Conservation (phyloP, 2,113 vertebrate genomes). For the Cynopterus brachyotis region DNA sequence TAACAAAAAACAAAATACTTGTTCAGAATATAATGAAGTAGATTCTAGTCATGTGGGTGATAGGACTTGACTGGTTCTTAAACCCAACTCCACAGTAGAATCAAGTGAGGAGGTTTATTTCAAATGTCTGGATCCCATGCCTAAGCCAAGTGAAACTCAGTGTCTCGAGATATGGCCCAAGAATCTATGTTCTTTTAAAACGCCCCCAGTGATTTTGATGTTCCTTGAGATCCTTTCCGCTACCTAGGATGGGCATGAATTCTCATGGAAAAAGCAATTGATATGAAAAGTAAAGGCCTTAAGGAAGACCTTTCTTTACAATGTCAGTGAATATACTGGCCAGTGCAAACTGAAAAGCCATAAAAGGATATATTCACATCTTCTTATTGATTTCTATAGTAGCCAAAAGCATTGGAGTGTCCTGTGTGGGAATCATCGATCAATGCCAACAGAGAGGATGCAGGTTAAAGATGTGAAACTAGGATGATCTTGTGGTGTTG, state of each 20-base stretch:
- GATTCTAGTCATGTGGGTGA: background rate
- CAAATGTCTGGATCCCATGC: background rate
- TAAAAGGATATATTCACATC: background rate
- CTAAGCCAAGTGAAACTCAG: background rate
- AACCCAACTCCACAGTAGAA: background rate
- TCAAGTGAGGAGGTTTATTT: background rate
- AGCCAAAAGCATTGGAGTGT: background rate
- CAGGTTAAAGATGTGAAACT: background rate
- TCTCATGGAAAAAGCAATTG: background rate
- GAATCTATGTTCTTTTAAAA: background rate
- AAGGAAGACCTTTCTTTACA: background rate
- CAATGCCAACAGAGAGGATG: background rate
- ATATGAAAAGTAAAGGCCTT: background rate
- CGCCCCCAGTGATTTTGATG: background rate
- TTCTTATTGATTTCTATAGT: background rate
- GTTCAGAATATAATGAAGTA: background rate
- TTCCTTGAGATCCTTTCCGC: background rate
- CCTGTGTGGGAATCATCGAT: background rate
- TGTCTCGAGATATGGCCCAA: background rate
- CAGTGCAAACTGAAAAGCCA: background rate
- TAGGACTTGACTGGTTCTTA: background rate
- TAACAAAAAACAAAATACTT: constrained; percentile 10
- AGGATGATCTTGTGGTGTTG: background rate
- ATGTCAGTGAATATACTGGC: background rate
- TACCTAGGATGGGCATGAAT: background rate